These are phyloP conservation scores for Pempheris klunzingeri DNA, from an alignment of 2,797 vertebrate species.

Conservation along the genomic window DNA sequence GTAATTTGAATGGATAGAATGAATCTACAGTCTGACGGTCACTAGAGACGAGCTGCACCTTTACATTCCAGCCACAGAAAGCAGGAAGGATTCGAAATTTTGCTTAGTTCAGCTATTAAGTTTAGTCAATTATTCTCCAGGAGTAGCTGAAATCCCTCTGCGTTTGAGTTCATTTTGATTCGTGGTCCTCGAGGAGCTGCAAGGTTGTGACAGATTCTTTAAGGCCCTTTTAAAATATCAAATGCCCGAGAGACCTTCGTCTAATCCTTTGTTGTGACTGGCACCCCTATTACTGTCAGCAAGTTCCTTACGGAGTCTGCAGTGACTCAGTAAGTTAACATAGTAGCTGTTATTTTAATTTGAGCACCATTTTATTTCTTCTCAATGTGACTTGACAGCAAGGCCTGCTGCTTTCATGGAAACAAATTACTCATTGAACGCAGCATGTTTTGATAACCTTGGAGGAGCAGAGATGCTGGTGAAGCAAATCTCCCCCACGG, in stretches of 20 bases:
- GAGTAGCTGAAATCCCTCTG: neutral
- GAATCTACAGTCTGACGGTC: constrained; percentile 22
- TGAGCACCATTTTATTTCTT: constrained; percentile 35
- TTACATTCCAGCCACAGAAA: neutral
- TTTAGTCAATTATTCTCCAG: constrained; percentile 30
- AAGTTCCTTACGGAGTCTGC: constrained; percentile 24
- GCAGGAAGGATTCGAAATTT: constrained; percentile 14
- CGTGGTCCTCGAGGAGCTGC: constrained; percentile 18
- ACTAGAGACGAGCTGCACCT: constrained; percentile 6
- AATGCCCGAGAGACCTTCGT: constrained; percentile 9
- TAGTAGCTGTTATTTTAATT: constrained; percentile 31
- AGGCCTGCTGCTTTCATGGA: constrained; percentile 29
- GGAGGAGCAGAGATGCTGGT: constrained; percentile 5
- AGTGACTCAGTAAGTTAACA: neutral
- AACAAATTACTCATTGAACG: constrained; percentile 54
- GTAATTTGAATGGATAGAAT: constrained; percentile 36
- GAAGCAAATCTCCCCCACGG: constrained; percentile 4
- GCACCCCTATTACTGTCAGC: constrained; percentile 31
- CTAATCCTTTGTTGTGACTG: constrained; percentile 35
- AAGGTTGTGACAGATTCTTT: constrained; percentile 13
- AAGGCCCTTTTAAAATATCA: constrained; percentile 13
- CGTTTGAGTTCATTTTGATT: constrained; percentile 26
- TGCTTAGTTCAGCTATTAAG: constrained; percentile 42
- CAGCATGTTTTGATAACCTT: constrained; percentile 42
- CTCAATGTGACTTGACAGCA: constrained; percentile 37